Conservation (phyloP, 2,113 vertebrate species). For the Protobothrops flavoviridis region DNA sequence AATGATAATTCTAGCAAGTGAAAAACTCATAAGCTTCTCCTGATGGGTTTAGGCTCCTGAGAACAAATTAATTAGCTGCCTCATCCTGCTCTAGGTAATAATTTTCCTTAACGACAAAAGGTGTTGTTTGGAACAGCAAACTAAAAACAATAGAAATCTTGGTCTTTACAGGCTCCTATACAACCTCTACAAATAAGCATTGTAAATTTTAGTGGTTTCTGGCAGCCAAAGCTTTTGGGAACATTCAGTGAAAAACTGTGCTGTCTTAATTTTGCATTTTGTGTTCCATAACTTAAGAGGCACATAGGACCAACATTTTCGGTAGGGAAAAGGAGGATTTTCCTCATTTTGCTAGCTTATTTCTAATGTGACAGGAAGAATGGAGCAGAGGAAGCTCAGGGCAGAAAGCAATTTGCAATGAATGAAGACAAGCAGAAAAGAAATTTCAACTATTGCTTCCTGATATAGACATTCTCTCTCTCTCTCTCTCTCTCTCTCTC, state of each 20-base stretch:
- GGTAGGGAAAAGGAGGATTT: not conserved
- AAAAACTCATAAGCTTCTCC: constrained; percentile 46
- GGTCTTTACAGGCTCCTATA: constrained; percentile 26
- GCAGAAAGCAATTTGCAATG: not conserved
- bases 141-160: constrained; percentile 33
- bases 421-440: not conserved
- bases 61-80: constrained; percentile 33
- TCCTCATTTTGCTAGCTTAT: not conserved
- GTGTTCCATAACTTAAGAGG: constrained; percentile 9
- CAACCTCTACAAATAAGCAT: constrained; percentile 10
- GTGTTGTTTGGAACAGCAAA: constrained; percentile 27
- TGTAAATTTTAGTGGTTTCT: constrained; percentile 22
- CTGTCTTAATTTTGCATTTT: constrained; percentile 32
- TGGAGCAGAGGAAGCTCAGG: not conserved
- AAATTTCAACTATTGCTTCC: not conserved
- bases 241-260: constrained; percentile 3
- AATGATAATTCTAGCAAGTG: constrained; percentile 59
- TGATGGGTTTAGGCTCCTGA: constrained; percentile 21
- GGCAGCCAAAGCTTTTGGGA: constrained; percentile 25
- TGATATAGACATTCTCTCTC: not conserved
- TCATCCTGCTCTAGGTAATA: constrained; percentile 25
- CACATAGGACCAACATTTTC: not conserved
- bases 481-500: not conserved
- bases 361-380: not conserved
- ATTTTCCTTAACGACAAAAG: constrained; percentile 27